Evolutionary conservation across 1,140 invertebrate species (phyloP), one percentile per base, ranked within the genome.

Genomic region (Chironomus tepperi): DNA sequence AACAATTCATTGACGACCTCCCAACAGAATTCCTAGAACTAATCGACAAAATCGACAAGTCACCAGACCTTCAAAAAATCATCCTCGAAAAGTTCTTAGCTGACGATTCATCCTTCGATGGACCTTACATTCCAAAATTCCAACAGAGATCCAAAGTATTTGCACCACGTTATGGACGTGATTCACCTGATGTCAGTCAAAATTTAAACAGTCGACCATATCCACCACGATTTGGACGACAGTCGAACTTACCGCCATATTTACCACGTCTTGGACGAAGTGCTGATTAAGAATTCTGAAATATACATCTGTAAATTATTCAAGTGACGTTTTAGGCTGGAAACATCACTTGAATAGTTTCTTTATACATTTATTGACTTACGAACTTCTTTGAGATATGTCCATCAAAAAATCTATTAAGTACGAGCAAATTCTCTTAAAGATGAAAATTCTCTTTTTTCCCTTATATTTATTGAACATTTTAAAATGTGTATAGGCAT

Each of bases 281-380:
- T 21, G 16, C 65, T 70, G 16, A 70, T 7, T 70, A 70, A 70
- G 16, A 70, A 70, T 19, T 7, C 12, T 21, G 0, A 19, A 19
- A 70, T 7, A 70, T 8, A 70, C 6, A 16, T 19, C 7, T 19
- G 8, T 2, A 5, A 15, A 70, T 70, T 10, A 19, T 70, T 21
- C 9, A 18, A 18, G 18, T 18, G 19, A 70, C n/a, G 9, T 70
- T 19, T 67, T 12, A 70, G 65, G 65, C 65, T 70, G 65, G 65
- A 70, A 70, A 70, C 19, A 21, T 70, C 65, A 21, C 7, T 70
- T 18, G 10, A 70, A 70, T 18, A 70, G n/a, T 70, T 70, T 70
- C 65, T 10, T 57, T n/a, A 57, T n/a, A 5, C n/a, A n/a, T 57
- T 57, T 57, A 5, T 57, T 57, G 12, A 57, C 47, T 57, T 57